Evolutionary conservation across 2,888 invertebrate genomes (phyloP).

Genomic region (Orchestes rusci): DNA sequence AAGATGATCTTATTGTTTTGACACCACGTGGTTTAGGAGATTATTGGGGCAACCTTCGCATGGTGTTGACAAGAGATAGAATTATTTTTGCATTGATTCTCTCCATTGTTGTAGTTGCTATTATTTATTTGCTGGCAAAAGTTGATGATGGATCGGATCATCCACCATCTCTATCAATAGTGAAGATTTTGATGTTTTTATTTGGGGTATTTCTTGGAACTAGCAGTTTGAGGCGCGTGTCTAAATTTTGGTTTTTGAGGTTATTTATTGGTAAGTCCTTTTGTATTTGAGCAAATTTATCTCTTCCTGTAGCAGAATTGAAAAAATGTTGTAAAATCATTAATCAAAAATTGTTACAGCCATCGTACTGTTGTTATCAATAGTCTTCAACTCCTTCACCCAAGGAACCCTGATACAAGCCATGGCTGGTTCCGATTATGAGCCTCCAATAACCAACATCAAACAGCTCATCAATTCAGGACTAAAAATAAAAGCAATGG

Average conservation of each 20-base stretch:
- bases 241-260: not conserved
- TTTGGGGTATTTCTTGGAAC: too few relatives aligned
- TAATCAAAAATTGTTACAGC: too few relatives aligned
- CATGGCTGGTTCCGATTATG: constrained; percentile 2
- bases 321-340: too few relatives aligned
- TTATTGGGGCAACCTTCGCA: not conserved
- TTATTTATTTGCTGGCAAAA: too few relatives aligned
- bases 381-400: constrained; percentile 1
- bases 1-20: not conserved
- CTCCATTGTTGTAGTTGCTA: too few relatives aligned
- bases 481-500: constrained; percentile 7
- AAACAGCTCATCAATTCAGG: constrained; percentile 2
- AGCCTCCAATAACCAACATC: constrained; percentile 1
- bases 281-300: too few relatives aligned
- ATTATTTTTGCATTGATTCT: too few relatives aligned
- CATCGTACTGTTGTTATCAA: not conserved
- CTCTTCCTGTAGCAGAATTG: too few relatives aligned
- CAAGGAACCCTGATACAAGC: constrained; percentile 4
- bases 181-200: too few relatives aligned
- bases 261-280: not conserved
- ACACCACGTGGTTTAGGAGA: not conserved
- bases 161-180: too few relatives aligned
- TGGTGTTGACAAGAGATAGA: too few relatives aligned
- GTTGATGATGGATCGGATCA: too few relatives aligned
- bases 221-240: not conserved